A percentile compares a stretch with the other conserved stretches of the same genome.
Evolutionary conservation across 2,113 vertebrate species (phyloP).

Genomic region (Scomber colias): DNA sequence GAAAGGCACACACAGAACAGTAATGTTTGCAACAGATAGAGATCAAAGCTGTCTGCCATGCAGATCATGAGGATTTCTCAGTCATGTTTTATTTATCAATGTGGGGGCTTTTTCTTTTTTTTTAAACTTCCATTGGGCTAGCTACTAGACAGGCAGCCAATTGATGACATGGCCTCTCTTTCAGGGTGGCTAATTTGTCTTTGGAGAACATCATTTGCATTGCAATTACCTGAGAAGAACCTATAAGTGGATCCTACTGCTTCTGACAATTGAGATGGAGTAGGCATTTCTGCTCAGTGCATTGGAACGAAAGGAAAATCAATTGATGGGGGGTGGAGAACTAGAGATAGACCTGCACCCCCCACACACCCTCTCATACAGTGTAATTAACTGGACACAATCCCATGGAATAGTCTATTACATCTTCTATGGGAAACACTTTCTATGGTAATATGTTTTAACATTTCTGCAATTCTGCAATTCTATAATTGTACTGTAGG

Average conservation of each 20-base stretch:
- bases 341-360: conserved; percentile 14
- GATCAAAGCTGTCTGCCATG: conserved; percentile 67
- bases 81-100: conserved; percentile 77
- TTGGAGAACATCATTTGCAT: conserved; percentile 79
- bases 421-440: conserved; percentile 28
- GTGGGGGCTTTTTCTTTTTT: conserved; percentile 13
- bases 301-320: conserved; percentile 56
- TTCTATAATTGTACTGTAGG: neutral
- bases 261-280: conserved; percentile 75
- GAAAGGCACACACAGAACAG: conserved; percentile 16
- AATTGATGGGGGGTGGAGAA: conserved; percentile 48
- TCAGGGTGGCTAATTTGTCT: conserved; percentile 69
- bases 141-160: conserved; percentile 42
- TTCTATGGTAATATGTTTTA: conserved; percentile 36
- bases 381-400: conserved; percentile 52
- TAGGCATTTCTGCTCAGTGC: conserved; percentile 60
- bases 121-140: conserved; percentile 37
- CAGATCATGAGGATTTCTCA: conserved; percentile 62
- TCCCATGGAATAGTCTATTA: conserved; percentile 22
- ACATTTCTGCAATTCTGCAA: conserved; percentile 16
- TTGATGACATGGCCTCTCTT: conserved; percentile 57
- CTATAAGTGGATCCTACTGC: conserved; percentile 68
- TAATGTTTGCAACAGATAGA: conserved; percentile 40
- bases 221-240: conserved; percentile 77
- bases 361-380: neutral